These are phyloP conservation scores for Enteromius unitaeniatus DNA, from an alignment of 2,797 vertebrate genomes.

Conservation along the genomic window DNA sequence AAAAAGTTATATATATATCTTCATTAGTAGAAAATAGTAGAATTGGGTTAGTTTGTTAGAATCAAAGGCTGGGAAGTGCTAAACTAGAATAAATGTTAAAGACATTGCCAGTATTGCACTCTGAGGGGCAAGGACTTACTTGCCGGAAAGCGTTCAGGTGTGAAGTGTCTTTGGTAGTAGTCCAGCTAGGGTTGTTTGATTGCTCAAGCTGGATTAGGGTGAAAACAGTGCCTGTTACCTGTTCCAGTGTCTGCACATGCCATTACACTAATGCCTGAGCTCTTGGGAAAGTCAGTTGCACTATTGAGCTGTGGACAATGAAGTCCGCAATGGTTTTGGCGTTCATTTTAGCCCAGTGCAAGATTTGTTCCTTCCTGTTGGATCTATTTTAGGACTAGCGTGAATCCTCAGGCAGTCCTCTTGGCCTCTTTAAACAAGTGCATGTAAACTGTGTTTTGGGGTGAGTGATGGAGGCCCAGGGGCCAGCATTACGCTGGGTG, in stretches of 20 bases:
- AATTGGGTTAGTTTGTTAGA: not conserved
- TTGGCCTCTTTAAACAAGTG: conserved; percentile 41
- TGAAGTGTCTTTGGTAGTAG: not conserved
- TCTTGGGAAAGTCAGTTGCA: conserved; percentile 40
- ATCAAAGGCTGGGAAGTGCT: not conserved
- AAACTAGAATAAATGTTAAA: not conserved
- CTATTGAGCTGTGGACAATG: conserved; percentile 42
- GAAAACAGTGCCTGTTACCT: conserved; percentile 58
- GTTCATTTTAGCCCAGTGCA: conserved; percentile 21
- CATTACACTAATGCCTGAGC: conserved; percentile 52
- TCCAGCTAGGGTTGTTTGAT: conserved; percentile 29
- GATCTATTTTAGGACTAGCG: conserved; percentile 15
- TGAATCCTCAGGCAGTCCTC: conserved; percentile 29
- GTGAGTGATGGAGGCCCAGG: conserved; percentile 54
- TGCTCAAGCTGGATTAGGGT: conserved; percentile 47
- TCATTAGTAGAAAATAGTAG: not conserved
- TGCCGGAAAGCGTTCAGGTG: conserved; percentile 14
- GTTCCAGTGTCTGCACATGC: conserved; percentile 64
- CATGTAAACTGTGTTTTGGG: conserved; percentile 31
- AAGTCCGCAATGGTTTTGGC: conserved; percentile 23
- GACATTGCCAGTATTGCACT: not conserved
- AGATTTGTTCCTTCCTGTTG: conserved; percentile 28
- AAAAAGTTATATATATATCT: not conserved
- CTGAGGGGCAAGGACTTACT: conserved; percentile 12
- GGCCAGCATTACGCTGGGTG: conserved; percentile 37